Evolutionary conservation across 2,113 vertebrate genomes (phyloP), one percentile per base, ranked within the genome.

Genomic region (Perca schrenkii): DNA sequence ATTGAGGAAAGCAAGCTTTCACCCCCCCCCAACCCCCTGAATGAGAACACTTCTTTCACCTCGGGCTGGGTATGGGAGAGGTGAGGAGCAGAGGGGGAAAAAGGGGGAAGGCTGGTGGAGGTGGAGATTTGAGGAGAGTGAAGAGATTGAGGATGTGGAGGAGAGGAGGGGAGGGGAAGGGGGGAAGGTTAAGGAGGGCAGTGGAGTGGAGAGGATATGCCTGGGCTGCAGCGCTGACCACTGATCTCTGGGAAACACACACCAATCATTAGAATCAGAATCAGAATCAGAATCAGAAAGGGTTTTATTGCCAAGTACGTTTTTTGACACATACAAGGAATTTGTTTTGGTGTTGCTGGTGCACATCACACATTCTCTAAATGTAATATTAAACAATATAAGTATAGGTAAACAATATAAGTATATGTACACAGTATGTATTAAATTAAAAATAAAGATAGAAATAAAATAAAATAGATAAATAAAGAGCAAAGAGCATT

Each of bases 41-140:
- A 89, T 90, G 86, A 85, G 75, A 89, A 56, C 53, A 46, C 19
- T 28, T 74, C 88, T 91, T 89, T 91, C 84, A 83, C 88, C 92
- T 79, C 53, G 3, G 86, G 84, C 77, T 53, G 66, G 53, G 15
- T 68, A 31, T 63, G 66, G 77, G 74, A 83, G 82, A 85, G 74
- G 67, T 79, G 82, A 79, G 80, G 74, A 87, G 64, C 49, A 71
- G 50, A 81, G 21, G 70, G 77, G 67, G 43, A 88, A 74, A 84
- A 82, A 82, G 79, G 49, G 70, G 58, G 69, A 71, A 89, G 78
- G 79, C 67, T 36, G 67, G 79, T 66, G 84, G 80, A 86, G 81
- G 71, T 77, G 80, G 84, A 85, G 80, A 80, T 36, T 84, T 58
- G 25, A 65, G 79, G 77, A 77, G 46, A 71, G 60, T 1, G 53